Conservation (phyloP, 1,140 invertebrate genomes). For the Acromyrmex charruanus region DNA sequence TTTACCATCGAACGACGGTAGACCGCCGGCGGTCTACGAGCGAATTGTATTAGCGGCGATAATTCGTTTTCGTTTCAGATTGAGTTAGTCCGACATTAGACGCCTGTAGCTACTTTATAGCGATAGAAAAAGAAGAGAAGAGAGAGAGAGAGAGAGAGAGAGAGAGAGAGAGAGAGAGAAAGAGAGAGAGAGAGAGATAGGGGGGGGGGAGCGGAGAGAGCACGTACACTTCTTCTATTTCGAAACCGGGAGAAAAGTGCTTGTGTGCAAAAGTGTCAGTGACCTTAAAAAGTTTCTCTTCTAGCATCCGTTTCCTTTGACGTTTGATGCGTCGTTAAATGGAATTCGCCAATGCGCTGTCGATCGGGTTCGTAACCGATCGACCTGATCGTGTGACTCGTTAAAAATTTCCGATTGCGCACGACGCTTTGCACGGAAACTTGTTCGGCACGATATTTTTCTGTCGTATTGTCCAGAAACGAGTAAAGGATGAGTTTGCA, state of each 20-base stretch:
- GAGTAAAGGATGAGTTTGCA: not conserved
- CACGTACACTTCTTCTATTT: not conserved
- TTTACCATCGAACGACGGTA: slow-evolving; percentile 37
- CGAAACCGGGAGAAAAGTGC: slow-evolving; percentile 19
- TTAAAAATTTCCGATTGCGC: slow-evolving; percentile 43
- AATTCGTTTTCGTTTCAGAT: slow-evolving; percentile 69
- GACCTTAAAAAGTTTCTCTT: slow-evolving; percentile 1
- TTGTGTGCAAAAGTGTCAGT: slow-evolving; percentile 20
- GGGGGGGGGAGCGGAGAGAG: not conserved
- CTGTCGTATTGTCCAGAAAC: not conserved
- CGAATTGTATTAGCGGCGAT: slow-evolving; percentile 66
- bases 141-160: not conserved
- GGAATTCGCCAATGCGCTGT: slow-evolving; percentile 9
- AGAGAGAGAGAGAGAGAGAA: not conserved
- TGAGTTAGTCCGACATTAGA: slow-evolving; percentile 66
- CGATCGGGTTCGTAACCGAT: slow-evolving; percentile 1
- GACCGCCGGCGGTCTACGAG: slow-evolving; percentile 23
- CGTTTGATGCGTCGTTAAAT: slow-evolving; percentile 4
- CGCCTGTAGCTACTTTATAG: slow-evolving; percentile 26
- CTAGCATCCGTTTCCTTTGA: not conserved
- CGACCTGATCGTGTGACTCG: slow-evolving; percentile 37
- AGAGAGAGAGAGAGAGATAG: not conserved
- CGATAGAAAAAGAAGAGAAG: too few species aligned
- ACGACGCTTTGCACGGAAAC: not conserved
- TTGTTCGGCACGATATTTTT: slow-evolving; percentile 5